A percentile compares a stretch with the other conserved stretches of the same genome.
phyloP scores from a whole-genome alignment of 2,888 invertebrate genomes.

The Adelphocoris suturalis region DNA sequence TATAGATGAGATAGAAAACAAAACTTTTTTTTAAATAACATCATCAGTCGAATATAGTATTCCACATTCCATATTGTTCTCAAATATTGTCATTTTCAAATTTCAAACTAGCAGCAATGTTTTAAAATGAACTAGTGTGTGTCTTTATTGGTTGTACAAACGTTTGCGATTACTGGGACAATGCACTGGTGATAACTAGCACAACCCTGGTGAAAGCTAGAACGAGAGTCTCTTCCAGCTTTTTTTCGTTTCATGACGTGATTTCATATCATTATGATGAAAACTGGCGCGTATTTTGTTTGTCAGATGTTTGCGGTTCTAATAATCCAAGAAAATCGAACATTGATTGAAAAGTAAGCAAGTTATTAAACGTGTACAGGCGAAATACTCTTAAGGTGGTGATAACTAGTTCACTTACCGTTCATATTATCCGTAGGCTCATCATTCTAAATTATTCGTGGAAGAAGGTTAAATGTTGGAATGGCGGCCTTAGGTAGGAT shows the following conservation, averaged over 20 bases:
- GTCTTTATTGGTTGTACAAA: not conserved
- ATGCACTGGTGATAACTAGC: not conserved
- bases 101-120: not conserved
- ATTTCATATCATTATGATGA: not conserved
- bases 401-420: slow-evolving; percentile 1
- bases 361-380: slow-evolving; percentile 7
- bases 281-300: not conserved
- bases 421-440: no score
- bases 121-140: not conserved
- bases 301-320: no score
- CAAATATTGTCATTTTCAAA: no score
- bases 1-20: no score
- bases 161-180: not conserved
- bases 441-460: no score
- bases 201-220: not conserved
- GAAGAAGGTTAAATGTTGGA: no score
- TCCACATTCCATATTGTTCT: not conserved
- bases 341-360: not conserved
- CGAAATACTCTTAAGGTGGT: not conserved
- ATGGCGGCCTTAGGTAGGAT: no score
- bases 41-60: no score
- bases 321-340: no score
- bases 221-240: not conserved
- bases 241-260: not conserved
- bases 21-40: no score